Evolutionary conservation across 2,888 invertebrate species (phyloP).

Genomic region (Zaprionus bogoriensis): DNA sequence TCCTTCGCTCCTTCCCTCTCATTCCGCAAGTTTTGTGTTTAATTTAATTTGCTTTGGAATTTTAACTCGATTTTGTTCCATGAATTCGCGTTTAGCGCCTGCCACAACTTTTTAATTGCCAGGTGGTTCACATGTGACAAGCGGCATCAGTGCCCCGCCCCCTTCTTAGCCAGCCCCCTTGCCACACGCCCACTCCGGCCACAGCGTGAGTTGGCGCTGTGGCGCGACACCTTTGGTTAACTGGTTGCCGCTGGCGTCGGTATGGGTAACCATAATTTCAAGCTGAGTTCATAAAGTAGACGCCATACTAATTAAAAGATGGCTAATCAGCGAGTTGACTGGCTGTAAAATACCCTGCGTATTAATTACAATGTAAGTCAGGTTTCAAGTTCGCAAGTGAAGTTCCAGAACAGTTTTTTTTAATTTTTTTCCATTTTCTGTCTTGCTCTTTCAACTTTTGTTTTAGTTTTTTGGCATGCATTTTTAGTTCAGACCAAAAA

Average conservation of each 20-base stretch:
- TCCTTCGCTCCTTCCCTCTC: neutral
- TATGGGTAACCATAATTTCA: slow-evolving; percentile 17
- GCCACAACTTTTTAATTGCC: slow-evolving; percentile 68
- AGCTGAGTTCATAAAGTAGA: slow-evolving; percentile 18
- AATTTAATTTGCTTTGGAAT: slow-evolving; percentile 61
- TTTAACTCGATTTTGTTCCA: slow-evolving; percentile 58
- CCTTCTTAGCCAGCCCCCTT: too few relatives aligned
- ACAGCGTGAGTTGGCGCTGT: slow-evolving; percentile 13
- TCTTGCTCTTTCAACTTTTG: too few relatives aligned
- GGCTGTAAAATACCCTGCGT: neutral
- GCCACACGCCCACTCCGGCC: too few relatives aligned
- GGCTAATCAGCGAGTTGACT: neutral
- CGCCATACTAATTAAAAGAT: slow-evolving; percentile 25
- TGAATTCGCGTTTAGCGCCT: slow-evolving; percentile 47
- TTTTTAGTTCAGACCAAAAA: too few relatives aligned
- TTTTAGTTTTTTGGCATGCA: too few relatives aligned
- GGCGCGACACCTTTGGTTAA: neutral
- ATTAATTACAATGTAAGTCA: too few relatives aligned
- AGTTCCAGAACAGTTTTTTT: too few relatives aligned
- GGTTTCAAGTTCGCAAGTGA: too few relatives aligned
- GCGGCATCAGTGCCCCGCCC: too few relatives aligned
- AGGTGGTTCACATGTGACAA: slow-evolving; percentile 34
- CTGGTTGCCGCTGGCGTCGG: neutral
- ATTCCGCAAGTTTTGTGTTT: slow-evolving; percentile 52
- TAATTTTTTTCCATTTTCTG: too few relatives aligned